These are phyloP conservation scores for Melanargia galathea DNA, from an alignment of 2,888 invertebrate species.

Conservation along the genomic window DNA sequence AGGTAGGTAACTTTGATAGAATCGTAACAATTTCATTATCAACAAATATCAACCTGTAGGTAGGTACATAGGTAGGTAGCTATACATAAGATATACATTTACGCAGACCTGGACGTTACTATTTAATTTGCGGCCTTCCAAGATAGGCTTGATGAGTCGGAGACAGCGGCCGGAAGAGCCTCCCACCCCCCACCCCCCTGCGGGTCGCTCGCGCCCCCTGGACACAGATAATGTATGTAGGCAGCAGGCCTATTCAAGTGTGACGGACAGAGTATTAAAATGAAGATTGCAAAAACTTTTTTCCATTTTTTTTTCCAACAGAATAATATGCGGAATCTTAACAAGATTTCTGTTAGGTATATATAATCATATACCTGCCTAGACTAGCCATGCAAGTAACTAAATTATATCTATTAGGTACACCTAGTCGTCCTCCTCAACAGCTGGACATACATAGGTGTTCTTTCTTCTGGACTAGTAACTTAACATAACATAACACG, in stretches of 20 bases:
- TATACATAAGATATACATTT: slow-evolving; percentile 6
- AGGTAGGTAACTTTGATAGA: too few species aligned
- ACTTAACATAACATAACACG: too few species aligned
- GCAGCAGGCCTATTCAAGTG: slow-evolving; percentile 65
- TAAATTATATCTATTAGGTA: too few species aligned
- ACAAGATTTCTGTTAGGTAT: slow-evolving; percentile 1
- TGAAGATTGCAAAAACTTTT: slow-evolving; percentile 40
- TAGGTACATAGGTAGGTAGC: neutral
- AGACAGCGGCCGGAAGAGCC: slow-evolving; percentile 75
- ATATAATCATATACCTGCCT: neutral
- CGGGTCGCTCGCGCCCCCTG: slow-evolving; percentile 42
- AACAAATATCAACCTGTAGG: too few species aligned
- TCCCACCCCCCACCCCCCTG: slow-evolving; percentile 48
- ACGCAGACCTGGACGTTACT: slow-evolving; percentile 52
- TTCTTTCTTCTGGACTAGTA: too few species aligned
- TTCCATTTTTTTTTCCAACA: slow-evolving; percentile 26
- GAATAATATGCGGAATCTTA: slow-evolving; percentile 27
- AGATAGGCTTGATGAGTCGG: slow-evolving; percentile 79
- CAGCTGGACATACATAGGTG: too few species aligned
- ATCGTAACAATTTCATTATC: too few species aligned
- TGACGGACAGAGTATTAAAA: slow-evolving; percentile 47
- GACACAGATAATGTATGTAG: slow-evolving; percentile 57
- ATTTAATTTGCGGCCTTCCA: slow-evolving; percentile 77
- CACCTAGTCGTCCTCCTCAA: too few species aligned
- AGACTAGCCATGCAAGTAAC: neutral